Evolutionary conservation across 1,140 invertebrate species (phyloP), one percentile per base, ranked within the genome.

Genomic region (Drosophila rufa): DNA sequence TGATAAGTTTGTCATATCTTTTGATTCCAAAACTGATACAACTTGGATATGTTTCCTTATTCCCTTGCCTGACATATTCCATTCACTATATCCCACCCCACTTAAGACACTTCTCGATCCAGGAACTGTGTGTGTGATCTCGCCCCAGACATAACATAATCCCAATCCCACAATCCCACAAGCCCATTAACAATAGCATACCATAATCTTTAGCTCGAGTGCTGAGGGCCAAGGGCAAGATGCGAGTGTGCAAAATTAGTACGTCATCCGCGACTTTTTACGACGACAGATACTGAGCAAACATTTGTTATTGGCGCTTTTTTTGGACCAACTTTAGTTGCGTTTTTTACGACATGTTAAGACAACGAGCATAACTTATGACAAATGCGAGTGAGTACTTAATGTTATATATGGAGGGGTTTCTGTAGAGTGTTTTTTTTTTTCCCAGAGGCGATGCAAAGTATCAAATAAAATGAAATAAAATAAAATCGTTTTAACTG

Each of bases 271-370:
- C 19, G 11, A 14, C 15, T 43, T 42, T 73, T 43, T 17, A 71
- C 55, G 67, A 45, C 22, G 55, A 60, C 53, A 60, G 12, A 73
- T 30, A 70, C 45, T 42, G 68, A 50, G 51, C 68, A 71, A 70
- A 50, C 40, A 48, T 56, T 58, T 42, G 57, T 43, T 59, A 36
- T 19, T 71, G 43, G 15, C 42, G 33, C 15, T 59, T 68, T 30
- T 71, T 70, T 70, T 36, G 36, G 38, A 48, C 43, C 19, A 36
- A 50, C 27, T 71, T 73, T 42, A 71, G 50, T 33, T 42, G 33
- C 3, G 19, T 12, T 53, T 69, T 48, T 66, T 6, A 46, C 55
- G 58, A 56, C 27, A 36, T 60, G 43, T 59, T 48, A 51, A 60
- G 42, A 43, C 25, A 51, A 60, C 57, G 38, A 30, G 38, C n/a